Conservation (phyloP, 2,113 vertebrate genomes). For the Anseranas semipalmata region DNA sequence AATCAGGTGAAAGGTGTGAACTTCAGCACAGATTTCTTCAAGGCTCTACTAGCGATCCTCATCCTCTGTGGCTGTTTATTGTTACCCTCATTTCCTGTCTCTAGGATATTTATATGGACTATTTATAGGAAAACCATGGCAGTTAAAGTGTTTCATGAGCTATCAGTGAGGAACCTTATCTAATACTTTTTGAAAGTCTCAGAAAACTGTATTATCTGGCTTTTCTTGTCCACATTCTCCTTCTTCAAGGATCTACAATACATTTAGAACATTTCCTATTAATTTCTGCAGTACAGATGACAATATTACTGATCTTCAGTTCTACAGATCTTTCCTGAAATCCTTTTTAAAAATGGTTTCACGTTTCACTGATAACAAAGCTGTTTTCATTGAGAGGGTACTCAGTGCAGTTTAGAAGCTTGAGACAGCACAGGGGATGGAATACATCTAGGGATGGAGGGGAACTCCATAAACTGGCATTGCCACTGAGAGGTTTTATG, state of each 20-base stretch:
- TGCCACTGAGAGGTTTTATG: neutral
- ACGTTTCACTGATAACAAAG: neutral
- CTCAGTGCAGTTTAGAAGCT: neutral
- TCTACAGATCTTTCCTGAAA: neutral
- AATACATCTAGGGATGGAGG: neutral
- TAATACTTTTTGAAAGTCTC: neutral
- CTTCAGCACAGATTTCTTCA: neutral
- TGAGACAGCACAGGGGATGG: neutral
- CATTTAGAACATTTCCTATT: neutral
- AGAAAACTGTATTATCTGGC: neutral
- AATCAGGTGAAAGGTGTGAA: neutral
- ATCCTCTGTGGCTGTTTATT: neutral
- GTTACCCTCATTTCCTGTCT: neutral
- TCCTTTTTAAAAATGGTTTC: neutral
- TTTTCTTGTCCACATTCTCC: neutral
- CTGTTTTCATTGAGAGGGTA: neutral
- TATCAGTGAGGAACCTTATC: neutral
- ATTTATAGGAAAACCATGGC: neutral
- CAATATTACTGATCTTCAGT: neutral
- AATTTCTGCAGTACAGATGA: neutral
- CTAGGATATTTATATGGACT: neutral
- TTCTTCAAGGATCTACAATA: neutral
- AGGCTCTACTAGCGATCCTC: neutral
- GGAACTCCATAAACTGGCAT: neutral
- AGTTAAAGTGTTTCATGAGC: neutral